Conservation (phyloP, 2,888 invertebrate genomes). For the Drosophila pseudotalamancana region DNA sequence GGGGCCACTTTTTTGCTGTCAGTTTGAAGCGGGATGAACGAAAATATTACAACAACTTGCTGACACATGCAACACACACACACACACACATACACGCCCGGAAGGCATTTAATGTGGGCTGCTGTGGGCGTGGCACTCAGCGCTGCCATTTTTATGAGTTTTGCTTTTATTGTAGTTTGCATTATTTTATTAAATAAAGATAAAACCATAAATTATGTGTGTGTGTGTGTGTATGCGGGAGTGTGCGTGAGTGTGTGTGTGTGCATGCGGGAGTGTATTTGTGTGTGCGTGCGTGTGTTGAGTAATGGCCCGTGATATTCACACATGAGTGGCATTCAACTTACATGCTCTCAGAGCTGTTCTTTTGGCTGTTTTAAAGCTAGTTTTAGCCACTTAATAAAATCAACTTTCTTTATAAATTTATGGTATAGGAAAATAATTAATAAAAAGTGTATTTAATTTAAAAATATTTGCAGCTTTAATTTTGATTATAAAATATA, state of each 20-base stretch:
- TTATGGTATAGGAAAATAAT: too few species aligned
- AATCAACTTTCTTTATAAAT: too few species aligned
- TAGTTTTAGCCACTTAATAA: too few species aligned
- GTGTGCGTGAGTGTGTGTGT: slow-evolving; percentile 8
- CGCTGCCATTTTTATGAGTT: slow-evolving; percentile 28
- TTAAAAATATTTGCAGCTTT: too few species aligned
- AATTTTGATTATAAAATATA: too few species aligned
- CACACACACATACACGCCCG: background rate
- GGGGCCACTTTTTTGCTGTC: slow-evolving; percentile 58
- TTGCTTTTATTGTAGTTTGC: slow-evolving; percentile 53
- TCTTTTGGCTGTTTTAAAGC: too few species aligned
- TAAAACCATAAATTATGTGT: slow-evolving; percentile 80
- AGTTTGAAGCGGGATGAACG: slow-evolving; percentile 36
- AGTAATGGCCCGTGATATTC: slow-evolving; percentile 74
- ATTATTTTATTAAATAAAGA: slow-evolving; percentile 79
- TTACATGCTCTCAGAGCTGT: too few species aligned
- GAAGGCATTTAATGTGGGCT: slow-evolving; percentile 2
- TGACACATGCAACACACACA: slow-evolving; percentile 28
- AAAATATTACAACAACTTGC: slow-evolving; percentile 66
- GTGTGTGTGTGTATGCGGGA: slow-evolving; percentile 35
- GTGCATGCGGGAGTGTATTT: too few species aligned
- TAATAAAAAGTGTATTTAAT: too few species aligned
- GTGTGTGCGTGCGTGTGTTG: slow-evolving; percentile 29
- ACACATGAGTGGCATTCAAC: slow-evolving; percentile 71
- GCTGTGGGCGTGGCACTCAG: slow-evolving; percentile 5